Base-by-base conservation (phyloP, 2,113 vertebrate genomes). In the Cryptotis parvus region DNA sequence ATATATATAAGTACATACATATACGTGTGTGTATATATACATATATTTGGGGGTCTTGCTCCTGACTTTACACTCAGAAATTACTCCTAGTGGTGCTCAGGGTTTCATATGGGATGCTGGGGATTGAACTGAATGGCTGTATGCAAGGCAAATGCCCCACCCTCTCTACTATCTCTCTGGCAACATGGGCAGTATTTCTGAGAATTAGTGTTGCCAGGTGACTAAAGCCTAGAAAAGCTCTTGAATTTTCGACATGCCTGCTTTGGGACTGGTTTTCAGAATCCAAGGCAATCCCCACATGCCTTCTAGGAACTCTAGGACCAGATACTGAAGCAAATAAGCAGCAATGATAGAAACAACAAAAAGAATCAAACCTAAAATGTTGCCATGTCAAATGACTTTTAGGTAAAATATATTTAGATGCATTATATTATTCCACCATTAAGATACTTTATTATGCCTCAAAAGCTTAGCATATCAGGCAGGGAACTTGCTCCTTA, bases 311-410 rank as follows among this genome's bases (percentile, higher is more conserved):
- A 65, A 43, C 26, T 69, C 22, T 0, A 26, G 24, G 76, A 41
- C 84, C 76, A 65, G 33, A 82, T 69, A 68, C 72, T 83, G 72
- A 74, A 85, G 49, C 31, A 84, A 68, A 93, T 79, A 78, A 31
- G n/a, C 6, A 37, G 33, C 1, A 7, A 72, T 68, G 75, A 63
- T 22, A 12, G 11, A 58, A 45, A 39, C n/a, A 70, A 43, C 26
- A 26, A 43, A 93, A 66, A 55, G 72, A 43, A 29, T 24, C 75
- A 31, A 49, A 74, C n/a, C 10, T 16, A 58, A 37, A 24, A 11
- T 5, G 3, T 10, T 27, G 4, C 18, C 4, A 31, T 1, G 6
- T 22, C 37, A 74, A 41, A 69, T 45, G 45, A 18, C 49, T 89
- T 89, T 84, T 87, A 29, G 78, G 35, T 74, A 29, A n/a, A 33